These are phyloP conservation scores for Poeciliopsis prolifica DNA, from an alignment of 2,113 vertebrate species.

Conservation along the genomic window DNA sequence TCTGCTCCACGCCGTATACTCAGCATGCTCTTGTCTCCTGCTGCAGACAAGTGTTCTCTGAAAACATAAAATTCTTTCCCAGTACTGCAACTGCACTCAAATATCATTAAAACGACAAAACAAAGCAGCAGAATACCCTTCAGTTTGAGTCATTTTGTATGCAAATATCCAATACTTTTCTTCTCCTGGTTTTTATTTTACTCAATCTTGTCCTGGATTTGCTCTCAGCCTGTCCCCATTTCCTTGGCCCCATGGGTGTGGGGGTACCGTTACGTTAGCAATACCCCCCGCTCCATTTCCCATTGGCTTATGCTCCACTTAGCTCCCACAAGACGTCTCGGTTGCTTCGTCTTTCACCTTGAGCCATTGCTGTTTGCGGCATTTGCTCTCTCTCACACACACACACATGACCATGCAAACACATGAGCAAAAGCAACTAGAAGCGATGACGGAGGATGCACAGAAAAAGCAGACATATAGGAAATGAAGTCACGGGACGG, in stretches of 20 bases:
- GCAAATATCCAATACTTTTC: neutral
- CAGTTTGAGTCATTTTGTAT: neutral
- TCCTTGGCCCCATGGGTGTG: constrained; percentile 39
- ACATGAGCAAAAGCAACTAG: constrained; percentile 23
- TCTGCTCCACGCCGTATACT: neutral
- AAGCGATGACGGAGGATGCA: constrained; percentile 32
- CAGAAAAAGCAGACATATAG: constrained; percentile 33
- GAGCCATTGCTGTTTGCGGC: constrained; percentile 11
- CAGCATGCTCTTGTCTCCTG: neutral
- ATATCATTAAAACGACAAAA: neutral
- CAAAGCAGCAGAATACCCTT: neutral
- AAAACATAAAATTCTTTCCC: neutral
- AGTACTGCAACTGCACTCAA: neutral
- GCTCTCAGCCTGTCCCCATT: constrained; percentile 41
- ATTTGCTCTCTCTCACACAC: neutral
- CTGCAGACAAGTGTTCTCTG: neutral
- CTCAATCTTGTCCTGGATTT: constrained; percentile 66
- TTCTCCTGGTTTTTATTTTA: neutral
- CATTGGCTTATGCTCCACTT: constrained; percentile 61
- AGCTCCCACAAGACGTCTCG: constrained; percentile 18
- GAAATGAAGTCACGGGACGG: constrained; percentile 22
- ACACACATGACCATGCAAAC: constrained; percentile 4
- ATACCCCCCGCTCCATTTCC: constrained; percentile 69
- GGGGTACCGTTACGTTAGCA: constrained; percentile 35
- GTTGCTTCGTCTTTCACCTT: constrained; percentile 43